Evolutionary conservation across 2,113 vertebrate species (phyloP), one percentile per base, ranked within the genome.

Genomic region (Anhinga rufa): DNA sequence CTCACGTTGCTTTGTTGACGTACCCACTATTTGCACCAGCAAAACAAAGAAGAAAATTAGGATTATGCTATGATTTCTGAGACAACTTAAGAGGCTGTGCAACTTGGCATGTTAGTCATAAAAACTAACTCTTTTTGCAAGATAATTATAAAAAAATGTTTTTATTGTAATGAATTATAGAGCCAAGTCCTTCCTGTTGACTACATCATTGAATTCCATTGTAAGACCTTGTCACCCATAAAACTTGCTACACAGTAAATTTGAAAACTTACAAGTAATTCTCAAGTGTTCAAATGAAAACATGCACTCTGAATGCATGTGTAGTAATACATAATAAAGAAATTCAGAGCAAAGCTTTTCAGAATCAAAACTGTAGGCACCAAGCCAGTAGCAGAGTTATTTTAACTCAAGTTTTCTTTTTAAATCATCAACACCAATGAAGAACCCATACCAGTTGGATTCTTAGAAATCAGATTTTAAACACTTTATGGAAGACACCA

Each of bases 261-360:
- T 72, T 87, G 49, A 90, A 95, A 95, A 90, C 58, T 86, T 77
- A 61, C 17, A 75, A 93, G 52, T 48, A 84, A 79, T 84, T 91
- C 87, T 93, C 85, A 82, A 94, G 66, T 62, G 90, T 57, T 85
- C 77, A 79, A 91, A 90, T 49, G 62, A 84, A 96, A 96, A 90
- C 78, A 82, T 28, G 34, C 28, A 69, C 72, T 90, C 82, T 91
- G 54, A 90, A 90, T 52, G 22, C 49, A 61, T 14, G 13, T 69
- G 21, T 26, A 91, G 24, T 31, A 87, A 79, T 34, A 81, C 3
- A 48, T 25, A 71, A 72, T 31, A 60, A 46, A 93, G 60, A 71
- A 85, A 87, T 68, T 69, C 36, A 82, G 54, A 90, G 36, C 21
- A 79, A 79, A 80, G 49, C 15, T 90, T 89, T 69, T 61, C 78